A percentile compares a stretch with the other conserved stretches of the same genome.
These are phyloP conservation scores for Drosophila mojavensis DNA, from an alignment of 1,140 invertebrate species.

Conservation along the genomic window DNA sequence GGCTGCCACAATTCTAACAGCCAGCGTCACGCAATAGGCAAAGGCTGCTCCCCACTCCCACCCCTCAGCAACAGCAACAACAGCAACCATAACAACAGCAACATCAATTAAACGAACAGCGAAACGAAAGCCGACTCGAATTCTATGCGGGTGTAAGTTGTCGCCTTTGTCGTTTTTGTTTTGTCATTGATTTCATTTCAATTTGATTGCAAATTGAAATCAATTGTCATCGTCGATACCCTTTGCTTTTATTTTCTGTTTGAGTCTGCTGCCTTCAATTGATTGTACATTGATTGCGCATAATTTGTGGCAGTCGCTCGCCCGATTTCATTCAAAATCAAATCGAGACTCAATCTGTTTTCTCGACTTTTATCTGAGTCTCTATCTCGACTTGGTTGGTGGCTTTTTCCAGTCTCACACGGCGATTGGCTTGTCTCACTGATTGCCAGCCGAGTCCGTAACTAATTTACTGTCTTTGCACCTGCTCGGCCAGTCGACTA, in stretches of 20 bases:
- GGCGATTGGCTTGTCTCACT: slow-evolving; percentile 41
- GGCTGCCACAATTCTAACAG: slow-evolving; percentile 63
- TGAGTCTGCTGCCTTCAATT: slow-evolving; percentile 41
- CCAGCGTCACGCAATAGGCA: slow-evolving; percentile 48
- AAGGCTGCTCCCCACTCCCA: slow-evolving; percentile 31
- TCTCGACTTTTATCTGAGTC: background rate
- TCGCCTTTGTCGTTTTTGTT: slow-evolving; percentile 63
- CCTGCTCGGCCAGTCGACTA: slow-evolving; percentile 67
- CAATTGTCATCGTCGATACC: slow-evolving; percentile 67
- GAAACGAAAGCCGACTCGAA: slow-evolving; percentile 32
- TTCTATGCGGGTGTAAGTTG: slow-evolving; percentile 74
- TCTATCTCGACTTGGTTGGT: background rate
- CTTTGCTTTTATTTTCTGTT: slow-evolving; percentile 27
- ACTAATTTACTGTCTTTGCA: slow-evolving; percentile 71
- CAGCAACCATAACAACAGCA: slow-evolving; percentile 21
- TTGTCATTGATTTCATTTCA: slow-evolving; percentile 82
- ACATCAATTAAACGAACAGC: slow-evolving; percentile 48
- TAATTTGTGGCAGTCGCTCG: slow-evolving; percentile 73
- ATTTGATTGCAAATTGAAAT: slow-evolving; percentile 82
- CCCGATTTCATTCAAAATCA: slow-evolving; percentile 33
- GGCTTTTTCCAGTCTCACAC: slow-evolving; percentile 27
- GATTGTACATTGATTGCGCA: slow-evolving; percentile 72
- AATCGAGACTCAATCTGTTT: slow-evolving; percentile 15
- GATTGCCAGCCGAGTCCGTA: slow-evolving; percentile 55
- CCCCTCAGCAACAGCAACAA: slow-evolving; percentile 18